These are phyloP conservation scores for Macrochelys suwanniensis DNA, from an alignment of 2,797 vertebrate genomes.

Conservation along the genomic window DNA sequence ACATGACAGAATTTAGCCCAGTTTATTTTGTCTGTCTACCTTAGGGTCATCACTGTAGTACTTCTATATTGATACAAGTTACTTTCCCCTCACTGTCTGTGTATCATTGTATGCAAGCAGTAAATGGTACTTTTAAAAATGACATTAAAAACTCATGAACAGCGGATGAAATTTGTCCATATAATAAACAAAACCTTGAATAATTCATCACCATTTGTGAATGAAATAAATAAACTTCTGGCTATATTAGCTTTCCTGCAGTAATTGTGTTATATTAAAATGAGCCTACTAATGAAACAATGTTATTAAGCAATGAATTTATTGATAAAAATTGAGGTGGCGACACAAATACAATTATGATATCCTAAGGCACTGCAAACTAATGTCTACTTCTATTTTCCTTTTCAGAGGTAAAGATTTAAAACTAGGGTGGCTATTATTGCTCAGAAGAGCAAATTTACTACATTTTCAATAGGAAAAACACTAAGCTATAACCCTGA, in stretches of 20 bases:
- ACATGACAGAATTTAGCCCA: background rate
- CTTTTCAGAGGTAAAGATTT: conserved; percentile 37
- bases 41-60: background rate
- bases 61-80: background rate
- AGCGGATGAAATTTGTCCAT: background rate
- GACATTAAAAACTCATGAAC: background rate
- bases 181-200: background rate
- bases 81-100: accelerated
- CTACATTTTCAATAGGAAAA: conserved; percentile 5
- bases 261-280: conserved; percentile 25
- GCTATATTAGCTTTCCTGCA: background rate
- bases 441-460: conserved; percentile 1
- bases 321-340: conserved; percentile 45
- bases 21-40: background rate
- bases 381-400: conserved; percentile 10
- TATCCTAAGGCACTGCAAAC: background rate
- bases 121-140: background rate
- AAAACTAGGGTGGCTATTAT: conserved; percentile 22
- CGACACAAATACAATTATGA: conserved; percentile 11
- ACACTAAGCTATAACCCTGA: background rate
- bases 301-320: conserved; percentile 29
- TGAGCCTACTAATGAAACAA: conserved; percentile 3
- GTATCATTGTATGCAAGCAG: background rate
- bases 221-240: background rate
- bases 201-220: background rate